Conservation (phyloP, 2,888 invertebrate species). For the Drosophila demipolita region DNA sequence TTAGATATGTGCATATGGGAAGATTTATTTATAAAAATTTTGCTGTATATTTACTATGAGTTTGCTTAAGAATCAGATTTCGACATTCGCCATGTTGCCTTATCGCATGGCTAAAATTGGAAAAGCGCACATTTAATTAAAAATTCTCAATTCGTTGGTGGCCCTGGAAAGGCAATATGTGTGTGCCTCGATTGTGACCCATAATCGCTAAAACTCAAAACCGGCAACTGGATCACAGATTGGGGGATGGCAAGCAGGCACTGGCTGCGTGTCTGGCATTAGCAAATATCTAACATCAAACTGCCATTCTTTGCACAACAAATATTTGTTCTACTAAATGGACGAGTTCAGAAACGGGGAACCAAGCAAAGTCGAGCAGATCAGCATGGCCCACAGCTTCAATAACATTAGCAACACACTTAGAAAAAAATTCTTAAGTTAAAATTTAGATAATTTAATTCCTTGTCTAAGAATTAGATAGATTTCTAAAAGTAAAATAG, state of each 20-base stretch:
- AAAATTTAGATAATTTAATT: neutral
- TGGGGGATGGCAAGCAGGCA: constrained; percentile 7
- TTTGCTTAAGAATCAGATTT: constrained; percentile 29
- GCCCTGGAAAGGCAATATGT: constrained; percentile 19
- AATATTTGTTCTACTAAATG: constrained; percentile 50
- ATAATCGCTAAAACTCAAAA: neutral
- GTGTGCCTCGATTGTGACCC: constrained; percentile 1
- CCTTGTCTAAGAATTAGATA: too few relatives aligned
- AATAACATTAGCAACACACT: neutral
- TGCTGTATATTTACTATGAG: constrained; percentile 14
- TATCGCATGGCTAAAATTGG: constrained; percentile 63
- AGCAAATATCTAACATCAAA: constrained; percentile 63
- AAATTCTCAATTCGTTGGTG: constrained; percentile 44
- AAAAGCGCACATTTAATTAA: constrained; percentile 65
- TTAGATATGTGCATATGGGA: constrained; percentile 21
- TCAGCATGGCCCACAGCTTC: constrained; percentile 29
- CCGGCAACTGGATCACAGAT: constrained; percentile 20
- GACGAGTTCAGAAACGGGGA: neutral
- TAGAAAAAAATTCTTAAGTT: neutral
- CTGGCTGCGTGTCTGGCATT: constrained; percentile 54
- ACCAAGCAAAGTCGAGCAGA: neutral
- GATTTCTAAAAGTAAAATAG: too few relatives aligned
- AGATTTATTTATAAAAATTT: too few relatives aligned
- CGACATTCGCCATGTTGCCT: constrained; percentile 38
- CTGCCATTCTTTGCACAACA: constrained; percentile 64